These are phyloP conservation scores for Anoplopoma fimbria DNA, from an alignment of 2,113 vertebrate genomes.

Conservation along the genomic window DNA sequence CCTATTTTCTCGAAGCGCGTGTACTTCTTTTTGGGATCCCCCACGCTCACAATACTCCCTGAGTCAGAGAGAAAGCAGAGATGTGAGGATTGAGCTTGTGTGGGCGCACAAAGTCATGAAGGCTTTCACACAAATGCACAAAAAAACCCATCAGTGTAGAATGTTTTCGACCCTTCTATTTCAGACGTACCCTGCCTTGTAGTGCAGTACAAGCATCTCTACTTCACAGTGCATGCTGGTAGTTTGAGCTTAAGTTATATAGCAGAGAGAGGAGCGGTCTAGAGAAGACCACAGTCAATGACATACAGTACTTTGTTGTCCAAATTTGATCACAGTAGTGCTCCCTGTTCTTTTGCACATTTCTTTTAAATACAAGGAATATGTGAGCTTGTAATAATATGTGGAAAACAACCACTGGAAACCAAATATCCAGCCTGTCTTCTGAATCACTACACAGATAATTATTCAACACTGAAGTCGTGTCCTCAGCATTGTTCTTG, in stretches of 20 bases:
- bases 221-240: background rate
- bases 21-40: conserved; percentile 98
- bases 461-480: background rate
- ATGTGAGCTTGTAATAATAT: background rate
- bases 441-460: conserved; percentile 10
- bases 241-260: background rate
- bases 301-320: background rate
- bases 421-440: background rate
- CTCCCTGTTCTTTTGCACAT: background rate
- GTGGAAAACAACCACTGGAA: conserved; percentile 19
- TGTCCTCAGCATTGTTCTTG: background rate
- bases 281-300: background rate
- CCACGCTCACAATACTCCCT: conserved; percentile 98
- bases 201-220: background rate
- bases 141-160: conserved; percentile 7
- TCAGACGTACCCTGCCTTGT: background rate
- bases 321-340: background rate
- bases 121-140: conserved; percentile 13
- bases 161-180: background rate
- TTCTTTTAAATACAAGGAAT: conserved; percentile 7
- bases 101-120: background rate
- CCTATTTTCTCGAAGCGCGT: conserved; percentile 99
- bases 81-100: conserved; percentile 23
- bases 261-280: background rate
- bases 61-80: conserved; percentile 62